Evolutionary conservation across 1,140 invertebrate genomes (phyloP).

Genomic region (Papilio polyxenes): DNA sequence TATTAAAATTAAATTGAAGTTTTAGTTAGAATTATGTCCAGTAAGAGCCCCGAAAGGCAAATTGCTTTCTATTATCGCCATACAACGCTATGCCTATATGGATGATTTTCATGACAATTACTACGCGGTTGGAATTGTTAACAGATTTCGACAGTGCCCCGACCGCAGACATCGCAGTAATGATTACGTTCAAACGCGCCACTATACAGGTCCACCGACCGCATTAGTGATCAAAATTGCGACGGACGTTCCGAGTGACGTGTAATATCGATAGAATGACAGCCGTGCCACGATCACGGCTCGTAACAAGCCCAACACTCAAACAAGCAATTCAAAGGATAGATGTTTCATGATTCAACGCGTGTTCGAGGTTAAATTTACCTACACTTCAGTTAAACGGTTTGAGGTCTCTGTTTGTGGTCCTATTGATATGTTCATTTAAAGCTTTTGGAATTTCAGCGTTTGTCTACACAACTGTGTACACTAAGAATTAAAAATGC

Average conservation of each 20-base stretch:
- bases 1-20: background rate
- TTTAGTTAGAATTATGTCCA: background rate
- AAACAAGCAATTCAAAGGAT: slow-evolving; percentile 28
- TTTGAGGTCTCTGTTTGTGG: background rate
- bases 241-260: slow-evolving; percentile 4
- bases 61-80: background rate
- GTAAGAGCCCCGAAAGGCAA: background rate
- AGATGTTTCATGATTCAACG: slow-evolving; percentile 16
- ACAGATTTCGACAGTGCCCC: slow-evolving; percentile 19
- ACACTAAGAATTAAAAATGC: too few species aligned
- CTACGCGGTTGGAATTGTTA: slow-evolving; percentile 14
- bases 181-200: slow-evolving; percentile 30
- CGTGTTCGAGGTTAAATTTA: background rate
- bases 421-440: background rate
- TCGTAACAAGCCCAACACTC: slow-evolving; percentile 28
- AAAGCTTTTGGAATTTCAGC: background rate
- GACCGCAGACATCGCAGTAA: slow-evolving; percentile 25
- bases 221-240: slow-evolving; percentile 33
- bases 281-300: slow-evolving; percentile 5
- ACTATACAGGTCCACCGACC: slow-evolving; percentile 11
- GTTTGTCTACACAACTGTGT: too few species aligned
- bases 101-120: slow-evolving; percentile 34
- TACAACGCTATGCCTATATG: slow-evolving; percentile 4
- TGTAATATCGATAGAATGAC: slow-evolving; percentile 20
- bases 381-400: slow-evolving; percentile 18